phyloP scores from a whole-genome alignment of 2,113 vertebrate genomes.

The Oncorhynchus gorbuscha region DNA sequence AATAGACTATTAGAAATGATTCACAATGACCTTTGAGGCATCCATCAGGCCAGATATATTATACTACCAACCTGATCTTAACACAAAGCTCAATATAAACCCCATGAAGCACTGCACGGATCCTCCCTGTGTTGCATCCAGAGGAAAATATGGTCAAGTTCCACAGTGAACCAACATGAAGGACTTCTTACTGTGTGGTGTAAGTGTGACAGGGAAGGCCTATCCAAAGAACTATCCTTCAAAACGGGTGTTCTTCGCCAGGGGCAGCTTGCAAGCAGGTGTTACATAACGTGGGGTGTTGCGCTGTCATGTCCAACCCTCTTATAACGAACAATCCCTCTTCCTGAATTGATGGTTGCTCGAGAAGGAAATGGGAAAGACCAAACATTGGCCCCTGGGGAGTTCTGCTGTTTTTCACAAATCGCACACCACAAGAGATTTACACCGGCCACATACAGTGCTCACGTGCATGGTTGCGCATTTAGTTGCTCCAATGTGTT shows the following conservation, averaged over 20 bases:
- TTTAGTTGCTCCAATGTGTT: neutral
- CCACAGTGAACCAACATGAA: neutral
- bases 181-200: neutral
- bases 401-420: slow-evolving; percentile 18
- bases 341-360: slow-evolving; percentile 69
- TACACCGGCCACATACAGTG: neutral
- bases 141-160: neutral
- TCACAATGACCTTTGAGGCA: no score
- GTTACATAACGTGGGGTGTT: slow-evolving; percentile 56
- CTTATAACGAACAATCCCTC: slow-evolving; percentile 68
- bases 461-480: neutral
- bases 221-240: slow-evolving; percentile 62
- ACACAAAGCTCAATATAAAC: no score
- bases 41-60: no score
- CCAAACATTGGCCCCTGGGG: slow-evolving; percentile 52
- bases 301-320: slow-evolving; percentile 57
- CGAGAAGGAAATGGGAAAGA: slow-evolving; percentile 59
- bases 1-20: neutral
- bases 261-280: slow-evolving; percentile 30
- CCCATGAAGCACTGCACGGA: no score
- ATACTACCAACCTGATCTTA: no score
- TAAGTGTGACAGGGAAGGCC: slow-evolving; percentile 33
- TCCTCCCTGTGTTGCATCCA: neutral
- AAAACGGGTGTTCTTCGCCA: slow-evolving; percentile 53
- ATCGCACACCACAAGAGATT: neutral